A percentile compares a stretch with the other conserved stretches of the same genome.
These are phyloP conservation scores for Microcaecilia unicolor DNA, from an alignment of 2,797 vertebrate genomes.

Conservation along the genomic window DNA sequence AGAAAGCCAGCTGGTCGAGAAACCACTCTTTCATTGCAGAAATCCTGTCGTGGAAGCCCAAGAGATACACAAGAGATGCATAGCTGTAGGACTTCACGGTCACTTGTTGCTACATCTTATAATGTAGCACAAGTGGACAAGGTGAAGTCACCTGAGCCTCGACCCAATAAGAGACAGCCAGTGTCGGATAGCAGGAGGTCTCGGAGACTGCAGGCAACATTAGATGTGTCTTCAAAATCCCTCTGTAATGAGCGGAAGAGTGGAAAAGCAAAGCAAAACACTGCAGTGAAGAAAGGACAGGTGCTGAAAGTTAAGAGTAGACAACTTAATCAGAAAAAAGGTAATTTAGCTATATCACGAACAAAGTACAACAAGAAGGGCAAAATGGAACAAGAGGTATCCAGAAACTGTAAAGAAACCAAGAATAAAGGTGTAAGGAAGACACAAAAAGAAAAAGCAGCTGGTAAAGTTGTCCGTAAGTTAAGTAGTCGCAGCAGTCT, in stretches of 20 bases:
- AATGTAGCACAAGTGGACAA: slow-evolving; percentile 18
- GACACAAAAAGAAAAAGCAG: slow-evolving; percentile 39
- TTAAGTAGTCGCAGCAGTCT: slow-evolving; percentile 6
- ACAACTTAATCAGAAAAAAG: slow-evolving; percentile 33
- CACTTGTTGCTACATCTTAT: slow-evolving; percentile 14
- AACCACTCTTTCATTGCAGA: slow-evolving; percentile 16
- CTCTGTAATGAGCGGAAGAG: slow-evolving; percentile 34
- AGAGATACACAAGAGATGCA: slow-evolving; percentile 22
- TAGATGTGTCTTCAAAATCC: slow-evolving; percentile 32
- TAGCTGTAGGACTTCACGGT: slow-evolving; percentile 41
- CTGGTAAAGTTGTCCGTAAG: slow-evolving; percentile 27
- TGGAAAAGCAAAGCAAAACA: slow-evolving; percentile 28
- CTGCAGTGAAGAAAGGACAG: slow-evolving; percentile 16
- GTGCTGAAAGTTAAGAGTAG: slow-evolving; percentile 17
- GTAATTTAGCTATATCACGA: too few species aligned
- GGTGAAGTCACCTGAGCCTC: slow-evolving; percentile 30
- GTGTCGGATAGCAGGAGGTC: slow-evolving; percentile 44
- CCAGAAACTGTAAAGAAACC: too few species aligned
- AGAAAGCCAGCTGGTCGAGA: slow-evolving; percentile 19
- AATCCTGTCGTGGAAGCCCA: slow-evolving; percentile 26
- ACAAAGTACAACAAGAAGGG: slow-evolving; percentile 37
- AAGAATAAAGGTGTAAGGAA: slow-evolving; percentile 15
- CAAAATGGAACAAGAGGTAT: slow-evolving; percentile 42
- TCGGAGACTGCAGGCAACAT: slow-evolving; percentile 43
- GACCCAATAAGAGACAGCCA: slow-evolving; percentile 28